Base-by-base conservation (phyloP, 2,888 invertebrate species). In the Rhynchonema sp. region DNA sequence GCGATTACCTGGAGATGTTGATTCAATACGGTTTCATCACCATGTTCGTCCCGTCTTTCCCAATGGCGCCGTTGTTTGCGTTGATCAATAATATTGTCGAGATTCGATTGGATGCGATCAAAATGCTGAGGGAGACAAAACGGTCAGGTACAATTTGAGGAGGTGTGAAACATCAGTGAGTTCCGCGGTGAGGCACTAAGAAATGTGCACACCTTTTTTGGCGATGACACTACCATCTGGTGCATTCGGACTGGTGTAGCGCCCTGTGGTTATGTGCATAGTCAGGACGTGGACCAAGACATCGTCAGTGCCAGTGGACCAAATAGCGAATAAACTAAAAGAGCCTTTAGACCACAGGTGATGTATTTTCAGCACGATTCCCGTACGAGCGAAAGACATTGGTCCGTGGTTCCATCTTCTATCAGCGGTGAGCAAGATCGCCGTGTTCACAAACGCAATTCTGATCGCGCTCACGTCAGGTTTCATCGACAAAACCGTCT, bases 1-100 rank as follows among this genome's bases (percentile, higher is more conserved):
- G 30, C 0, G 92, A 92, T 77, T 92, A 94, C 76, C 79, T 92
- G 64, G 92, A 92, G 81, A 92, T 92, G 91, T 86, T 90, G 58
- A 77, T 91, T 52, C 94, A 94, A 75, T 94, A 89, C 77, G 94
- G 94, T 0, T 92, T 94, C 78, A 86, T 92, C 46, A 92, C 91
- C 3, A 86, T 94, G 67, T 94, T 94, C 76, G 92, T 91, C 64
- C 86, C 90, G 55, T 92, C 92, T 1, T 92, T 94, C 78, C 92
- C 94, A 0, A 77, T 94, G 57, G 92, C 91, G 0, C 92, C 92
- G 0, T 28, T 60, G 6, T 94, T 91, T 78, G 91, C 92, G 0
- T 79, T 94, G 56, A 75, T 92, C 64, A 94, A 92, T 77, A 94
- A 94, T 76, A 81, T 91, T 65, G 79, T 92, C 60, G 92, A 94